A percentile compares a stretch with the other conserved stretches of the same genome.
These are phyloP conservation scores for Danio jaintianensis DNA, from an alignment of 2,797 vertebrate genomes.

Conservation along the genomic window DNA sequence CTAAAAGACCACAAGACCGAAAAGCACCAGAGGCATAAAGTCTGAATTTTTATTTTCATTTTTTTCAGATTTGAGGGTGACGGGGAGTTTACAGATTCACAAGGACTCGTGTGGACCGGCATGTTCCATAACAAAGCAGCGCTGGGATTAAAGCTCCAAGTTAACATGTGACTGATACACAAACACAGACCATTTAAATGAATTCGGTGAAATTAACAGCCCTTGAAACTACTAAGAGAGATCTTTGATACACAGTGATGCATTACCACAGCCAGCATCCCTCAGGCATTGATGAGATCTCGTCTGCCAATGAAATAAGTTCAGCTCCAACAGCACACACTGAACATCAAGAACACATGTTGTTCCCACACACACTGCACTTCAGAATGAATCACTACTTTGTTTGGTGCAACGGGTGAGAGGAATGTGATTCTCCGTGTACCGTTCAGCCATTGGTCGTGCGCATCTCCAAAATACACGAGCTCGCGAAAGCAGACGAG, in stretches of 20 bases:
- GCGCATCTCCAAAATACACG: neutral
- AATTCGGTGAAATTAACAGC: neutral
- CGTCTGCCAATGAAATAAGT: neutral
- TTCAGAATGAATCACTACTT: constrained; percentile 54
- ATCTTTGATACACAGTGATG: constrained; percentile 8
- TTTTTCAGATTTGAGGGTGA: constrained; percentile 80
- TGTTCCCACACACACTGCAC: constrained; percentile 29
- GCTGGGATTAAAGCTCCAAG: constrained; percentile 80
- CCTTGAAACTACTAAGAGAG: neutral
- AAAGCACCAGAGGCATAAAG: no score
- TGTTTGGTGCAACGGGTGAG: constrained; percentile 48
- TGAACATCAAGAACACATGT: constrained; percentile 23
- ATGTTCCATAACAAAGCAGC: constrained; percentile 81
- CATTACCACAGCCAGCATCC: constrained; percentile 21
- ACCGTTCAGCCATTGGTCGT: constrained; percentile 50
- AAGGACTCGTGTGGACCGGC: constrained; percentile 81
- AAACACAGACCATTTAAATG: neutral
- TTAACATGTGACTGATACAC: constrained; percentile 69
- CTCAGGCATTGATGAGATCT: constrained; percentile 6
- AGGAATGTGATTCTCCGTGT: constrained; percentile 57
- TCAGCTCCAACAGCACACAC: neutral
- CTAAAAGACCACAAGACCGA: no score
- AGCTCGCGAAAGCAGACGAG: constrained; percentile 37
- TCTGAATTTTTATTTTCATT: neutral
- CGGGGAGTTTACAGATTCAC: constrained; percentile 79